Conservation (phyloP, 37 sponge, comb jelly and placozoan genomes). For the Geodia barretti region DNA sequence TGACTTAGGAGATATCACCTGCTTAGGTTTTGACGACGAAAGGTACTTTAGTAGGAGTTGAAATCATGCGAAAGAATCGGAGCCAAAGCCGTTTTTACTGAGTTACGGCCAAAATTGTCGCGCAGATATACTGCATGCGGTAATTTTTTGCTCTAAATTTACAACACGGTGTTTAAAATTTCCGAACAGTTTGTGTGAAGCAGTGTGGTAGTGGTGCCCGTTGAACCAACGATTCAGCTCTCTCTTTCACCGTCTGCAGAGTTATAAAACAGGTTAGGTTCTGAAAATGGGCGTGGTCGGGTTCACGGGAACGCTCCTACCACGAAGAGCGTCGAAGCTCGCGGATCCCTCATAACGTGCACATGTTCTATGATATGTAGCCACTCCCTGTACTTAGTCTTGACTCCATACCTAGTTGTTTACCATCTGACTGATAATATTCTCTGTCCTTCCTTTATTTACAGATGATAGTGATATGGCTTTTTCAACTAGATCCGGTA, state of each 20-base stretch:
- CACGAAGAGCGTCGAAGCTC: neutral
- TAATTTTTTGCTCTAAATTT: too few relatives aligned
- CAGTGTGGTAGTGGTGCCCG: neutral
- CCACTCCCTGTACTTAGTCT: neutral
- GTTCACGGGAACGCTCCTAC: neutral
- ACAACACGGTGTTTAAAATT: too few relatives aligned
- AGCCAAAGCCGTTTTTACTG: neutral
- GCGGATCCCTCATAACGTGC: neutral
- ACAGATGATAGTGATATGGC: neutral
- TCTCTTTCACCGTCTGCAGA: neutral
- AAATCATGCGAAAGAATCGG: neutral
- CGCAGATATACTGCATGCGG: too few relatives aligned
- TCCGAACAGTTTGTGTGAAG: neutral
- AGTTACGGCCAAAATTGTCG: neutral
- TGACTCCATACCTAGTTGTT: neutral
- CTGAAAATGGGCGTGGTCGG: neutral
- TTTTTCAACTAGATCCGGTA: neutral
- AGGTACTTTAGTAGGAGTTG: neutral
- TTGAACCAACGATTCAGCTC: neutral
- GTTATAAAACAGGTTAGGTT: neutral
- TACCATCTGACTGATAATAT: neutral
- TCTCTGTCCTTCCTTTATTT: neutral
- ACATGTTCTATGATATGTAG: neutral
- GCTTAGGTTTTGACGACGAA: neutral
- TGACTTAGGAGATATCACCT: neutral